phyloP scores from a whole-genome alignment of 2,113 vertebrate species.

The Scortum barcoo region DNA sequence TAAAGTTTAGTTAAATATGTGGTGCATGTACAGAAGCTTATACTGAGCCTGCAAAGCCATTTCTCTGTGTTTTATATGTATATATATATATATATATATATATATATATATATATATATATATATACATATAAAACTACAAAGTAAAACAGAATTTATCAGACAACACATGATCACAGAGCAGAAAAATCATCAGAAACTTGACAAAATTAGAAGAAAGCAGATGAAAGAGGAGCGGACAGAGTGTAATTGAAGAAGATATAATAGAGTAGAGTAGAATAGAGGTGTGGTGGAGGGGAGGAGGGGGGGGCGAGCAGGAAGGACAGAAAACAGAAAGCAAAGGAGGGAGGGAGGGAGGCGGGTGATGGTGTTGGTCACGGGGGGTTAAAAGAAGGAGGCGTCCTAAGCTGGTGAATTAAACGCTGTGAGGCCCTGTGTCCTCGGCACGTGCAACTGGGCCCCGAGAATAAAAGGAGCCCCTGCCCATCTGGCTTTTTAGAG shows the following conservation, averaged over 20 bases:
- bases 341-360: slow-evolving; percentile 26
- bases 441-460: slow-evolving; percentile 83
- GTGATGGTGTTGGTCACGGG: slow-evolving; percentile 59
- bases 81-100: too few relatives aligned
- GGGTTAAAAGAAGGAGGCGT: slow-evolving; percentile 74
- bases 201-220: slow-evolving; percentile 25
- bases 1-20: neutral
- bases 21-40: neutral
- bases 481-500: slow-evolving; percentile 81
- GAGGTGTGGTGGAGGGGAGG: too few relatives aligned
- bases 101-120: too few relatives aligned
- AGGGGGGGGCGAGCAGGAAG: slow-evolving; percentile 31
- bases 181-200: neutral
- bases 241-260: slow-evolving; percentile 46
- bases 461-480: slow-evolving; percentile 71
- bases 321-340: slow-evolving; percentile 46
- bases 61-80: neutral
- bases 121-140: neutral
- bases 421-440: slow-evolving; percentile 81
- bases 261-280: slow-evolving; percentile 54
- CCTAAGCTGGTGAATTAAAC: slow-evolving; percentile 81
- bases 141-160: neutral
- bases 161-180: neutral
- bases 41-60: neutral
- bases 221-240: neutral